phyloP scores from a whole-genome alignment of 2,888 invertebrate species.

The Gymnocheta viridis region DNA sequence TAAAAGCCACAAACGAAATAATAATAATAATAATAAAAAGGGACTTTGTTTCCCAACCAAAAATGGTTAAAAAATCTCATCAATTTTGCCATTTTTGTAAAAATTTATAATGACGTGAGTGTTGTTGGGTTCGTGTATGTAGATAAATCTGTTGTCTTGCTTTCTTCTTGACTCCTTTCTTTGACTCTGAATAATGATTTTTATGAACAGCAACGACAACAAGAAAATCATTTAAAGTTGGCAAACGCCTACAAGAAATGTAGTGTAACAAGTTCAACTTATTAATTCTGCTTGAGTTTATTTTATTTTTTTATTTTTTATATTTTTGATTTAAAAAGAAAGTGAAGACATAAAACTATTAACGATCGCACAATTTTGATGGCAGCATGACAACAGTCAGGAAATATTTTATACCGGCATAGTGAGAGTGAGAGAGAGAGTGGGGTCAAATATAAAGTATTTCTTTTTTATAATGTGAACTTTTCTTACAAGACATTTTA shows the following conservation, averaged over 20 bases:
- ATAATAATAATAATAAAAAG: constrained; percentile 37
- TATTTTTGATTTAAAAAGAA: constrained; percentile 45
- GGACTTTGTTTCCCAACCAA: constrained; percentile 72
- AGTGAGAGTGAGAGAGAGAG: too few relatives aligned
- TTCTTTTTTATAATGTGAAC: constrained; percentile 40
- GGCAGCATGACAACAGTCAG: constrained; percentile 53
- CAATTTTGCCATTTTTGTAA: constrained; percentile 76
- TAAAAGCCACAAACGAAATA: constrained; percentile 30
- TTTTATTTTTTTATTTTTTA: neutral
- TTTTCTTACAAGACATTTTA: neutral
- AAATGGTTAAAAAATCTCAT: constrained; percentile 80
- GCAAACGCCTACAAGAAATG: constrained; percentile 64
- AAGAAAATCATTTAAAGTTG: constrained; percentile 32
- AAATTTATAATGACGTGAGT: constrained; percentile 42
- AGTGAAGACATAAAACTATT: constrained; percentile 66
- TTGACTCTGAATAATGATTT: constrained; percentile 52
- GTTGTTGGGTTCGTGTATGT: constrained; percentile 40
- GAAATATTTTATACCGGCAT: constrained; percentile 7
- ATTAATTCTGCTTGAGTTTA: constrained; percentile 31
- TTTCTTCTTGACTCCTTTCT: constrained; percentile 40
- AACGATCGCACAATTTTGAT: constrained; percentile 56
- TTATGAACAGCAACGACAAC: constrained; percentile 1
- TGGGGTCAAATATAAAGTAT: constrained; percentile 28
- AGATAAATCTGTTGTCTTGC: constrained; percentile 39
- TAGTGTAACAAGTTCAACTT: constrained; percentile 53